A percentile compares a stretch with the other conserved stretches of the same genome.
phyloP scores from a whole-genome alignment of 1,140 invertebrate genomes.

The Ctenoplectra terminalis region DNA sequence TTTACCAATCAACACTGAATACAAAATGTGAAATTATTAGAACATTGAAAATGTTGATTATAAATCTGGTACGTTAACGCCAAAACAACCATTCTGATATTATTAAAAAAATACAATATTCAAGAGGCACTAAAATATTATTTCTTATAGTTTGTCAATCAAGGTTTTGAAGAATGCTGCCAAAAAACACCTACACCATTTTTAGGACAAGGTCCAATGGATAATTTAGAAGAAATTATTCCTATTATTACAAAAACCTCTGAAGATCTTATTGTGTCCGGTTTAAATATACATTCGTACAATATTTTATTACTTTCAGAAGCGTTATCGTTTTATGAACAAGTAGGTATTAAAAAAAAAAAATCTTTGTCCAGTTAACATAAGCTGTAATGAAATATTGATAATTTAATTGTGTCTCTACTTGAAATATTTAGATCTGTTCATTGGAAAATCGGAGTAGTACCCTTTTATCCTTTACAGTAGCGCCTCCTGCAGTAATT shows the following conservation, averaged over 20 bases:
- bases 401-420: neutral
- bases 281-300: slow-evolving; percentile 70
- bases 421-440: slow-evolving; percentile 49
- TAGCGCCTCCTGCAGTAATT: slow-evolving; percentile 74
- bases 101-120: neutral
- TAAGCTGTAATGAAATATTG: neutral
- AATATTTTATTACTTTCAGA: slow-evolving; percentile 69
- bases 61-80: slow-evolving; percentile 71
- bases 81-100: neutral
- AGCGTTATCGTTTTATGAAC: slow-evolving; percentile 76
- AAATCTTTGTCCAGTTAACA: neutral
- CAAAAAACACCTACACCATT: slow-evolving; percentile 67
- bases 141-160: slow-evolving; percentile 64
- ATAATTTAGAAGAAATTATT: slow-evolving; percentile 66
- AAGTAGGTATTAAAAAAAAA: slow-evolving; percentile 47
- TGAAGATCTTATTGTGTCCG: slow-evolving; percentile 67
- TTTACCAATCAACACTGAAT: slow-evolving; percentile 70
- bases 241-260: slow-evolving; percentile 52
- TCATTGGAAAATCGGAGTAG: slow-evolving; percentile 66
- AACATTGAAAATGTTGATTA: slow-evolving; percentile 68
- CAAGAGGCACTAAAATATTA: slow-evolving; percentile 6
- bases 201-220: slow-evolving; percentile 64
- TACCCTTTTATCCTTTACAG: slow-evolving; percentile 59
- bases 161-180: slow-evolving; percentile 57
- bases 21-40: slow-evolving; percentile 76